Conservation (phyloP, 2,113 vertebrate species). For the Uria lomvia region DNA sequence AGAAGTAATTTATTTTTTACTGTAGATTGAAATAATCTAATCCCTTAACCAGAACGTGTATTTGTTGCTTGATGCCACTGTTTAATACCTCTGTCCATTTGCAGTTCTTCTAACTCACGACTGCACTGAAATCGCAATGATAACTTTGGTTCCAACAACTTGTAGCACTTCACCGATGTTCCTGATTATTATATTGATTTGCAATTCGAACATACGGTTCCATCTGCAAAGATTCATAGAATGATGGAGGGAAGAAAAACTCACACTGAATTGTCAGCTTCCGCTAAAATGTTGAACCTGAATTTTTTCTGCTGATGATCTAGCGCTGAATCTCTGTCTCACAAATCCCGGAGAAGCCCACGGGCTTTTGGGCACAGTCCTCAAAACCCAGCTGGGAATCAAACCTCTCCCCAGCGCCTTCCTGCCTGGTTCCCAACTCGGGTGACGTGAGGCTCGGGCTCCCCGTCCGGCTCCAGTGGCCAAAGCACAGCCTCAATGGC, state of each 20-base stretch:
- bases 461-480: rapidly evolving
- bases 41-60: background rate
- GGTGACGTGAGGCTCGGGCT: rapidly evolving
- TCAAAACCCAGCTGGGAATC: background rate
- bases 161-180: background rate
- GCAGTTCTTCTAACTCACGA: background rate
- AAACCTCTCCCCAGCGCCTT: background rate
- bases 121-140: background rate
- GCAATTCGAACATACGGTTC: background rate
- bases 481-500: background rate
- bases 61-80: background rate
- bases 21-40: background rate
- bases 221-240: too few relatives aligned
- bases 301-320: background rate
- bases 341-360: background rate
- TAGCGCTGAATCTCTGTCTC: background rate
- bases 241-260: background rate
- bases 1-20: background rate
- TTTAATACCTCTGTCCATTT: background rate
- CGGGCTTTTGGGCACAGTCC: background rate
- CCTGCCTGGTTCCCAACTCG: background rate
- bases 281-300: background rate
- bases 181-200: background rate
- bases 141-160: background rate
- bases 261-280: background rate